These are phyloP conservation scores for Ctenopoma multispine DNA, from an alignment of 2,797 vertebrate genomes.

Conservation along the genomic window DNA sequence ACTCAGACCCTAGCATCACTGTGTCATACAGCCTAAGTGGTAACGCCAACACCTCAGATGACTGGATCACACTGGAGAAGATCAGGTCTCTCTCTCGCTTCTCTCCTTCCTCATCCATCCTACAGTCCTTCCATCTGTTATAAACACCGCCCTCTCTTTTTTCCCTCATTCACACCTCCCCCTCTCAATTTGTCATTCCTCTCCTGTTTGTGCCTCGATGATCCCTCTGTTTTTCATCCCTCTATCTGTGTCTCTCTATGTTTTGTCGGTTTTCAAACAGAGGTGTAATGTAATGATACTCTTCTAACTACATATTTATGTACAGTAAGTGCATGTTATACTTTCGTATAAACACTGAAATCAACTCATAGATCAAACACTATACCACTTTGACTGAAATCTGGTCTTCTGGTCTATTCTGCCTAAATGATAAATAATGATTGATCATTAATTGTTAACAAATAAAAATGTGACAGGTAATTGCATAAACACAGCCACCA, in stretches of 20 bases:
- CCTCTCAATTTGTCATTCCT: slow-evolving; percentile 70
- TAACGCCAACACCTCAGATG: slow-evolving; percentile 86
- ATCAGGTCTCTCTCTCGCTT: slow-evolving; percentile 89
- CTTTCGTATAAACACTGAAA: slow-evolving; percentile 12
- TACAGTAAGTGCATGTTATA: slow-evolving; percentile 16
- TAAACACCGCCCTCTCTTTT: slow-evolving; percentile 56
- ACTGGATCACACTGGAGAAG: slow-evolving; percentile 94
- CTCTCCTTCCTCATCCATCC: slow-evolving; percentile 48
- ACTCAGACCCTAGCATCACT: slow-evolving; percentile 93
- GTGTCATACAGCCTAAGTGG: slow-evolving; percentile 89
- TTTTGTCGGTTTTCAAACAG: slow-evolving; percentile 39
- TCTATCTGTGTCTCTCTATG: slow-evolving; percentile 32
- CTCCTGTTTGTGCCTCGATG: slow-evolving; percentile 54
- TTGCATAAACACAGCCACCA: background rate
- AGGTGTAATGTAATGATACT: slow-evolving; percentile 17
- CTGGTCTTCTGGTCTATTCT: background rate
- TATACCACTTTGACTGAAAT: background rate
- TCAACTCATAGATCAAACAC: background rate
- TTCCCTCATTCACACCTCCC: slow-evolving; percentile 67
- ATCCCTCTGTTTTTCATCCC: slow-evolving; percentile 57
- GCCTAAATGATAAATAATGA: background rate
- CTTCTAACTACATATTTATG: slow-evolving; percentile 19
- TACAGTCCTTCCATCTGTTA: slow-evolving; percentile 67
- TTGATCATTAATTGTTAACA: background rate
- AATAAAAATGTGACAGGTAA: background rate